Base-by-base conservation (phyloP, 2,888 invertebrate genomes). In the Dilophus febrilis region DNA sequence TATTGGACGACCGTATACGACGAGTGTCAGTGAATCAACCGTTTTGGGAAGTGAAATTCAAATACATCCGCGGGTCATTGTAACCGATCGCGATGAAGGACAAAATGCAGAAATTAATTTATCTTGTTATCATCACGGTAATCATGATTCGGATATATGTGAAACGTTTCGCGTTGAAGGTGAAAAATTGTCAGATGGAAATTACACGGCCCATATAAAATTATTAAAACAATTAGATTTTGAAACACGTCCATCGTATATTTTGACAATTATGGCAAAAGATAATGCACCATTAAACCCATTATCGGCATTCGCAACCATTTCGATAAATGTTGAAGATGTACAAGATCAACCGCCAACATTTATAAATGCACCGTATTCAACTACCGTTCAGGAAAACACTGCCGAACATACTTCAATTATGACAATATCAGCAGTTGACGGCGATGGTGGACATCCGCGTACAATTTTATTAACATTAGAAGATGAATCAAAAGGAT, bases 341-440 rank as follows among this genome's bases (percentile, higher is more conserved):
- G 74, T 84, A 0, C 88, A 78, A 54, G 86, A 88, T 58, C 84
- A 84, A 50, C 78, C 82, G 7, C 87, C 87, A 0, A 64, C 72
- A n/a, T 86, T 88, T 51, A 56, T 77, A 1, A 81, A 82, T 53
- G 77, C 82, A 1, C 86, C 86, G 0, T 87, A 81, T 52, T 81
- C 81, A 4, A 77, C 77, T 1, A 76, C 77, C 0, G 68, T 87
- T 1, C 66, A 74, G 4, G 87, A 88, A 58, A 83, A 82, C 50
- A 77, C 77, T 0, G 63, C 70, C 2, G 65, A 72, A 42, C 77
- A 76, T 56, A 50, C 56, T 48, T 7, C 26, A 13, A 19, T 42
- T 11, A 19, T 36, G 19, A 74, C 75, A 14, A 74, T 87, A 1
- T 64, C 72, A 47, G 85, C 84, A 1, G 70, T 77, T 43, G 88